Percentiles rank a stretch among this genome's conserved stretches.
Conservation (phyloP, 2,888 invertebrate genomes). For the Diplazon laetatorius region DNA sequence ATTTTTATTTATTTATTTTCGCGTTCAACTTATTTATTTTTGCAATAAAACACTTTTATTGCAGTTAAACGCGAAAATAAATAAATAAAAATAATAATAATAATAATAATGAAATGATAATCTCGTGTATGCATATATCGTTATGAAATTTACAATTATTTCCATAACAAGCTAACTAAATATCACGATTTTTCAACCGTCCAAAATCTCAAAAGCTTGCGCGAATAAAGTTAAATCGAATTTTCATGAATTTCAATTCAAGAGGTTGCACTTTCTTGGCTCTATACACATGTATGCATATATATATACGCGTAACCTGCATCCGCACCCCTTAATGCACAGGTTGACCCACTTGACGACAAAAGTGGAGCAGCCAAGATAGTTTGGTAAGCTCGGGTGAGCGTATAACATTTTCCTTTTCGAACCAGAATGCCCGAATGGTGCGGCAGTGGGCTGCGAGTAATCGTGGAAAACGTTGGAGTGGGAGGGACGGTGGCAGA, state of each 20-base stretch:
- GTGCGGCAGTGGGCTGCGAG: conserved; percentile 28
- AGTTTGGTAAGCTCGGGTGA: conserved; percentile 23
- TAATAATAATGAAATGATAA: too few relatives aligned
- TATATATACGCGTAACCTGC: not conserved
- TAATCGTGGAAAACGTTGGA: conserved; percentile 37
- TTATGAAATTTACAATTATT: too few relatives aligned
- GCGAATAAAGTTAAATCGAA: not conserved
- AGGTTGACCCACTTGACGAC: conserved; percentile 12
- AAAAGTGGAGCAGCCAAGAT: conserved; percentile 35
- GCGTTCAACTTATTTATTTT: too few relatives aligned
- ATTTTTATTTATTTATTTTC: too few relatives aligned
- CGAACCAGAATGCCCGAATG: conserved; percentile 9
- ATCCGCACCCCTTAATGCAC: conserved; percentile 9
- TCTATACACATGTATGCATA: too few relatives aligned
- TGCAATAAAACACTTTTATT: too few relatives aligned
- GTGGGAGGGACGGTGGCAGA: conserved; percentile 72
- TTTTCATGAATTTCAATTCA: not conserved
- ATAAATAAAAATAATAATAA: too few relatives aligned
- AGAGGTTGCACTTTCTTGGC: not conserved
- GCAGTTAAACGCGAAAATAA: too few relatives aligned
- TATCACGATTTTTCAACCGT: not conserved
- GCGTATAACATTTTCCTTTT: conserved; percentile 53
- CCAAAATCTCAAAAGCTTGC: not conserved
- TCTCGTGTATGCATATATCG: too few relatives aligned
- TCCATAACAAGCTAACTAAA: too few relatives aligned